Evolutionary conservation across 1,140 invertebrate species (phyloP).

Genomic region (Chrysoperla carnea): DNA sequence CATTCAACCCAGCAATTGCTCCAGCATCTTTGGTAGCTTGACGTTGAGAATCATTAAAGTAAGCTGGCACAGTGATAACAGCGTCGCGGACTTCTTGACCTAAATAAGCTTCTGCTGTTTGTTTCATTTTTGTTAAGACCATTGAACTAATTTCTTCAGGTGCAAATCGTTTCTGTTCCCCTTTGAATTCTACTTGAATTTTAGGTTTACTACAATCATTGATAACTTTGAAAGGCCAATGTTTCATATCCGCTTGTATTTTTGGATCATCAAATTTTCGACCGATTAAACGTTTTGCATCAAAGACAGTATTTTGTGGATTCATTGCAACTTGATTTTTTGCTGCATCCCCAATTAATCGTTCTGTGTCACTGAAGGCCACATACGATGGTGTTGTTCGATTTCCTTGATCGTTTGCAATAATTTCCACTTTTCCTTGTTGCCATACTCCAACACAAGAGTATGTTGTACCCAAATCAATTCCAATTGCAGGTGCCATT

Average conservation of each 20-base stretch:
- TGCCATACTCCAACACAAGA: slow-evolving; percentile 69
- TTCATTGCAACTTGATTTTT: slow-evolving; percentile 58
- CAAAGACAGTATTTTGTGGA: slow-evolving; percentile 68
- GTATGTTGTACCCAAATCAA: slow-evolving; percentile 59
- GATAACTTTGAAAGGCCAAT: slow-evolving; percentile 63
- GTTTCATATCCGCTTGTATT: slow-evolving; percentile 58
- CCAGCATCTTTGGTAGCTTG: slow-evolving; percentile 48
- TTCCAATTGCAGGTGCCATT: slow-evolving; percentile 33
- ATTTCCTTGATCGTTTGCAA: slow-evolving; percentile 69
- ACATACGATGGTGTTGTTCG: slow-evolving; percentile 83
- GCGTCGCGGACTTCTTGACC: slow-evolving; percentile 37
- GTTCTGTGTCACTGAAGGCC: slow-evolving; percentile 66
- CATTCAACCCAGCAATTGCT: slow-evolving; percentile 55
- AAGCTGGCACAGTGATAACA: slow-evolving; percentile 48
- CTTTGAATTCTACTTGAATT: slow-evolving; percentile 58
- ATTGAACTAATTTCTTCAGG: slow-evolving; percentile 73
- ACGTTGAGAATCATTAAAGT: slow-evolving; percentile 21
- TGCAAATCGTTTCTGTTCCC: slow-evolving; percentile 52
- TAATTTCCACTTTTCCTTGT: slow-evolving; percentile 81
- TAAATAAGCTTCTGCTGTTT: slow-evolving; percentile 35
- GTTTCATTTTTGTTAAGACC: slow-evolving; percentile 42
- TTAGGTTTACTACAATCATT: slow-evolving; percentile 54
- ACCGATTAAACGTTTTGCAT: slow-evolving; percentile 66
- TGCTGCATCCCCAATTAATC: slow-evolving; percentile 45
- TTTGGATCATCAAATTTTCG: slow-evolving; percentile 54